Percentiles rank a stretch among this genome's conserved stretches.
Conservation (phyloP, 2,113 vertebrate genomes). For the Mormyrus iriodes region DNA sequence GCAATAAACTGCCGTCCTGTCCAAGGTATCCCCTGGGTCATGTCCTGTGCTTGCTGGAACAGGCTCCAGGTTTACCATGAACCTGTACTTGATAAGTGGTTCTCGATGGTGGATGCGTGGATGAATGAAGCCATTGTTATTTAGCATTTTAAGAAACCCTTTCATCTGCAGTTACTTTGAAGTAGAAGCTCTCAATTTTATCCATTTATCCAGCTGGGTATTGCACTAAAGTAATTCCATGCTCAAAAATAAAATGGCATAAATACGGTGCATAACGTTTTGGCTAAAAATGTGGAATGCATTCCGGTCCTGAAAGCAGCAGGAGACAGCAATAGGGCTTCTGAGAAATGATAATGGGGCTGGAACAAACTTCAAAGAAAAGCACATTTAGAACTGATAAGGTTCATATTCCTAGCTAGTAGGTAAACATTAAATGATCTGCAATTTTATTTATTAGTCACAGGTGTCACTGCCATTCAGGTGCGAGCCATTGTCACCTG, state of each 20-base stretch:
- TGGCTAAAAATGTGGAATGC: not conserved
- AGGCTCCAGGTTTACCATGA: not conserved
- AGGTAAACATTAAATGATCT: not conserved
- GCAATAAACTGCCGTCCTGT: not conserved
- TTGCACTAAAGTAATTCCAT: not conserved
- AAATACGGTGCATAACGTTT: not conserved
- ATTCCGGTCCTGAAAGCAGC: not conserved
- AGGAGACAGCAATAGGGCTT: not conserved
- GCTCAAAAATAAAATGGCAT: not conserved
- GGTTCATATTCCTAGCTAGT: not conserved
- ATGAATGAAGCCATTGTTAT: not conserved
- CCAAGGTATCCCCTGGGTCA: not conserved
- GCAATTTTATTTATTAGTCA: not conserved
- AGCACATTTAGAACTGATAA: not conserved
- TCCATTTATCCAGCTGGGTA: not conserved
- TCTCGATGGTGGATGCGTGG: not conserved
- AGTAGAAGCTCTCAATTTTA: not conserved
- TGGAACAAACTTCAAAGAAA: not conserved
- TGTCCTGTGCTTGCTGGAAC: not conserved
- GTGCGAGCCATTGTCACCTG: conserved; percentile 62
- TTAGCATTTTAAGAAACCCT: not conserved
- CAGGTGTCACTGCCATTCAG: not conserved
- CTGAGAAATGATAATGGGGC: not conserved
- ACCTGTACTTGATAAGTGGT: not conserved
- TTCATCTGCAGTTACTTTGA: not conserved